Evolutionary conservation across 2,888 invertebrate species (phyloP), one percentile per base, ranked within the genome.

Genomic region (Drosophila trichaetosa): DNA sequence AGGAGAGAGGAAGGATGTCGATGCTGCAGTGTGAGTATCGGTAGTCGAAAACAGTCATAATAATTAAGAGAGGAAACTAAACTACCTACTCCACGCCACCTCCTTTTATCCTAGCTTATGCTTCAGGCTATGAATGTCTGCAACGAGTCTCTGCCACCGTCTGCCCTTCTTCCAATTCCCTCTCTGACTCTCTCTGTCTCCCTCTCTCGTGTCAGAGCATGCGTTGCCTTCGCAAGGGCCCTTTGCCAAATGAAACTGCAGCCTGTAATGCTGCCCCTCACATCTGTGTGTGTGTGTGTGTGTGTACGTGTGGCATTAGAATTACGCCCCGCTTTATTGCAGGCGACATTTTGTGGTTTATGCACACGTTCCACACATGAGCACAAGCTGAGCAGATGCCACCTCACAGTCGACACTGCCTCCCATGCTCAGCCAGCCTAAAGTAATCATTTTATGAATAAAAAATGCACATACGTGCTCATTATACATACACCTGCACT

Each of bases 381-480:
- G 66, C 56, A 67, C 54, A 49, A 46, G 64, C 31, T 67, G 60
- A 72, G 53, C 79, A 79, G 79, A 56, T 79, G 76, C 62, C 79
- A 40, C 42, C 57, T 46, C 48, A 40, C 24, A 42, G 68, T 24
- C 46, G 46, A 24, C 46, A 16, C 24, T 2, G 11, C 36, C 18
- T 5, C 27, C 4, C 7, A 51, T 38, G 53, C 66, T 33, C 73
- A 75, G 38, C 38, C 16, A 33, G 81, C 80, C 82, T 91, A 89
- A 91, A 90, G 91, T 91, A 90, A 91, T 91, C 91, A 91, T 91
- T 91, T 87, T 85, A 91, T 91, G 87, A 91, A 91, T 91, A 89
- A 91, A 89, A 88, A 83, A 91, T 90, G 81, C 82, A 85, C 78
- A 89, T 79, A 81, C 82, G 79, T 79, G 79, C 75, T 46, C 46